phyloP scores from a whole-genome alignment of 2,113 vertebrate species.

The Picathartes gymnocephalus region DNA sequence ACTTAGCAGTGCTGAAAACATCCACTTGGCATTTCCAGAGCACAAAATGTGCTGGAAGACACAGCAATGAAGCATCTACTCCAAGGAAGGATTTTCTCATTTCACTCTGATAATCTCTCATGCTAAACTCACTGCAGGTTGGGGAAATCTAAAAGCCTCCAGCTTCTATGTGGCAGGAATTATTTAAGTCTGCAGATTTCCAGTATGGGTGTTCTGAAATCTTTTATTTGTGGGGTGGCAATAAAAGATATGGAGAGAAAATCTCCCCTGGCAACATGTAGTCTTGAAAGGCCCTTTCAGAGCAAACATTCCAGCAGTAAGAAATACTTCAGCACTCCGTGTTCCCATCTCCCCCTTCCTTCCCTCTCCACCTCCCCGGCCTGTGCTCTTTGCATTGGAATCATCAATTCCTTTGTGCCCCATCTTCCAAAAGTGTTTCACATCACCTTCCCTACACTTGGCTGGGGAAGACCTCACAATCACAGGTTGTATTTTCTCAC shows the following conservation, averaged over 20 bases:
- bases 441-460: not conserved
- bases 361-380: not conserved
- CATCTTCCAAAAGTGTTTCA: not conserved
- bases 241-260: slow-evolving; percentile 12
- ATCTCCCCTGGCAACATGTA: slow-evolving; percentile 42
- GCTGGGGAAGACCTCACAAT: not conserved
- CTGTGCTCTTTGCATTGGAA: not conserved
- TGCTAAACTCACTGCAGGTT: not conserved
- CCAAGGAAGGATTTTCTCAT: not conserved
- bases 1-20: not conserved
- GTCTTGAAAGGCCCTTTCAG: slow-evolving; percentile 31
- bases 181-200: not conserved
- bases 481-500: not conserved
- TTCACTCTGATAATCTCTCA: not conserved
- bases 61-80: not conserved
- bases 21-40: not conserved
- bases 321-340: not conserved
- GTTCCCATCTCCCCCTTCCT: not conserved
- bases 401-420: not conserved
- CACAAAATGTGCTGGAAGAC: not conserved
- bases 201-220: not conserved
- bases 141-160: not conserved
- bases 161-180: not conserved
- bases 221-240: slow-evolving; percentile 5
- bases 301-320: not conserved